These are phyloP conservation scores for Circaetus gallicus DNA, from an alignment of 2,113 vertebrate genomes.

Conservation along the genomic window DNA sequence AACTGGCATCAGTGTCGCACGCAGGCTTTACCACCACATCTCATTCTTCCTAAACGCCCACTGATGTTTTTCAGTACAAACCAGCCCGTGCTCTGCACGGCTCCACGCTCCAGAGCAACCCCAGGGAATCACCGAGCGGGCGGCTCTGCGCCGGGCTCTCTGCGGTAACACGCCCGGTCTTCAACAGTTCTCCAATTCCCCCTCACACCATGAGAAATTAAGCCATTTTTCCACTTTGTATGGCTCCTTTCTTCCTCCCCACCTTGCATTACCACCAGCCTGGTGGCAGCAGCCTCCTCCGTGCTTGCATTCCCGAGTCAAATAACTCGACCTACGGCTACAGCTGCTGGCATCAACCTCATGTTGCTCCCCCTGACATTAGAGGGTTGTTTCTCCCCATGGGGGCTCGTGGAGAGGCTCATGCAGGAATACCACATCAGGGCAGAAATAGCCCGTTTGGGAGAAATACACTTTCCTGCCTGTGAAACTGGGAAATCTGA, in stretches of 20 bases:
- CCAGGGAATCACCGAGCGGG: neutral
- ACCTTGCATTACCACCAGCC: neutral
- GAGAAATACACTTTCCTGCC: neutral
- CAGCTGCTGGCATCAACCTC: neutral
- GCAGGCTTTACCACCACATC: neutral
- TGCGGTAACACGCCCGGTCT: neutral
- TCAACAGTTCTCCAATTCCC: neutral
- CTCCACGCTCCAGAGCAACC: neutral
- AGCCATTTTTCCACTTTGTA: neutral
- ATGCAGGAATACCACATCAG: neutral
- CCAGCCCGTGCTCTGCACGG: rapidly evolving
- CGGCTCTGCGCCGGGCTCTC: neutral
- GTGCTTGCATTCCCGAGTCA: neutral
- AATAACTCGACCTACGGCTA: neutral
- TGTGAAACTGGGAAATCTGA: neutral
- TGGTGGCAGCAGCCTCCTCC: neutral
- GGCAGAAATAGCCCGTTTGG: neutral
- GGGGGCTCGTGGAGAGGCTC: neutral
- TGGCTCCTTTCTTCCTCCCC: neutral
- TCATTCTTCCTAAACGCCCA: neutral
- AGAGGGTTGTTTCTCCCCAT: neutral
- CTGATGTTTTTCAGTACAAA: neutral
- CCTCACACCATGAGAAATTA: neutral
- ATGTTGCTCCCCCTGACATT: neutral
- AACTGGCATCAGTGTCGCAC: rapidly evolving